A percentile compares a stretch with the other conserved stretches of the same genome.
phyloP scores from a whole-genome alignment of 2,113 vertebrate species.

The Nerophis ophidion region DNA sequence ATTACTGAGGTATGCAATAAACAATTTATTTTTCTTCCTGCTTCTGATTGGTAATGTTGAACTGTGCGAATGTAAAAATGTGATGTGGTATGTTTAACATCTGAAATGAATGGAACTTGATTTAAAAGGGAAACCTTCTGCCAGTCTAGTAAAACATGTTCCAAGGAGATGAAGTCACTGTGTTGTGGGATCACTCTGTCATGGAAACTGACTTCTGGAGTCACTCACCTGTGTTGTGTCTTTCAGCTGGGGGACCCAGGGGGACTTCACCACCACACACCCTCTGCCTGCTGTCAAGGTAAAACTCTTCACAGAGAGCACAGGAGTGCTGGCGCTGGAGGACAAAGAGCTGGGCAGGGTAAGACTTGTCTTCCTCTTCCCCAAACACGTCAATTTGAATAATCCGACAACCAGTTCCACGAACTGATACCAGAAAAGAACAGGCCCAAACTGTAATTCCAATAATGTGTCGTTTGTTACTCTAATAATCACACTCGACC shows the following conservation, averaged over 20 bases:
- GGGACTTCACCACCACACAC: conserved; percentile 94
- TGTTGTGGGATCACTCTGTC: conserved; percentile 14
- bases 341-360: conserved; percentile 99
- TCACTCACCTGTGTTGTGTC: conserved; percentile 49
- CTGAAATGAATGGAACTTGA: neutral
- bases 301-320: conserved; percentile 98
- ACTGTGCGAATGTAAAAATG: too few species aligned
- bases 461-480: neutral
- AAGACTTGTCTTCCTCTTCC: conserved; percentile 28
- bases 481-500: neutral
- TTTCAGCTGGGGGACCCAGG: conserved; percentile 97
- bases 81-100: too few species aligned
- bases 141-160: neutral
- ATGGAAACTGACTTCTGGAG: conserved; percentile 51
- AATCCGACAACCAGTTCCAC: neutral
- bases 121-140: neutral
- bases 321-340: conserved; percentile 93
- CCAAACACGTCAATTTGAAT: neutral
- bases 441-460: too few species aligned
- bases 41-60: too few species aligned
- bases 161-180: conserved; percentile 13
- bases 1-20: too few species aligned
- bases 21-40: neutral
- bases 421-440: neutral
- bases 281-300: conserved; percentile 97